A percentile compares a stretch with the other conserved stretches of the same genome.
These are phyloP conservation scores for Loripinus fragilis DNA, from an alignment of 2,888 invertebrate species.

Conservation along the genomic window DNA sequence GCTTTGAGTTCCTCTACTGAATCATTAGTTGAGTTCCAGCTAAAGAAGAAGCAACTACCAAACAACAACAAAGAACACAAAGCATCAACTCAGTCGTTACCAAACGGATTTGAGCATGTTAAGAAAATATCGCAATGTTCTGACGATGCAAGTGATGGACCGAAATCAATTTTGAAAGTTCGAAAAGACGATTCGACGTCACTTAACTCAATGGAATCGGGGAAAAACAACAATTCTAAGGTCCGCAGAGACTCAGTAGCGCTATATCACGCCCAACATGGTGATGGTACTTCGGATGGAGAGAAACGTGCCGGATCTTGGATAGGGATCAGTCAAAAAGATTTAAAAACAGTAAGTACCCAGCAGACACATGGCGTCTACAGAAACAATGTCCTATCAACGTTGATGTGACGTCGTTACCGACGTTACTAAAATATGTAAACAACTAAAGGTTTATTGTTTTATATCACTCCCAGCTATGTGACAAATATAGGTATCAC, in stretches of 20 bases:
- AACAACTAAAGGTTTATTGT: too few species aligned
- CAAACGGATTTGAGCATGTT: neutral
- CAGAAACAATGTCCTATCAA: too few species aligned
- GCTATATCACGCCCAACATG: slow-evolving; percentile 65
- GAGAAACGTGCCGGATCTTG: slow-evolving; percentile 26
- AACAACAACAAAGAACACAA: neutral
- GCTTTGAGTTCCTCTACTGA: neutral
- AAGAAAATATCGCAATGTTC: neutral
- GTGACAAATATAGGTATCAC: too few species aligned
- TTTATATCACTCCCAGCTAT: too few species aligned
- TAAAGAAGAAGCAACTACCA: neutral
- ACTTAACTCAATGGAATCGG: slow-evolving; percentile 36
- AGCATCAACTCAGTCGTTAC: neutral
- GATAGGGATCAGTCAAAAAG: slow-evolving; percentile 16
- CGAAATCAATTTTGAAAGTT: slow-evolving; percentile 54
- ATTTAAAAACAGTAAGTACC: slow-evolving; percentile 14
- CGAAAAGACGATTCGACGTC: slow-evolving; percentile 51
- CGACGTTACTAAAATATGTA: too few species aligned
- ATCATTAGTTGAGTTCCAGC: neutral
- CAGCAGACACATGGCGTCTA: too few species aligned
- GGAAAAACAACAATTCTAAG: slow-evolving; percentile 48
- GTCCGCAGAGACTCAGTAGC: slow-evolving; percentile 72
- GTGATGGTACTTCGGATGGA: slow-evolving; percentile 40
- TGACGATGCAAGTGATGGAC: slow-evolving; percentile 15
- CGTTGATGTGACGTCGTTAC: too few species aligned